Evolutionary conservation across 2,888 invertebrate species (phyloP).

Genomic region (Amaurobius ferox): DNA sequence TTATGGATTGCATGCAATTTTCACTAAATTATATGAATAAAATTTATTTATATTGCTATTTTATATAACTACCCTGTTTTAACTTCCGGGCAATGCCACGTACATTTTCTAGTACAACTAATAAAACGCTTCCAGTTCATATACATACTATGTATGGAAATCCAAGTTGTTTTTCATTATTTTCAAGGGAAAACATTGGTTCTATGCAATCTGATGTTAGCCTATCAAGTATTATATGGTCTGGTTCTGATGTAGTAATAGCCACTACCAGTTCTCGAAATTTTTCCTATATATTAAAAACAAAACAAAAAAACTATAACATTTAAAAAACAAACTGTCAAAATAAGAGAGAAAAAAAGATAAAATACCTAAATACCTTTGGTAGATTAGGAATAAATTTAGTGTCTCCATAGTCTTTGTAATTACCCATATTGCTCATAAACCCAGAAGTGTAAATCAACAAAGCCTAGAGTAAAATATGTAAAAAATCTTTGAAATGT

Average conservation of each 20-base stretch:
- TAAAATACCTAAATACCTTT: slow-evolving; percentile 77
- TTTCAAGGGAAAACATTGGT: slow-evolving; percentile 85
- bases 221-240: slow-evolving; percentile 16
- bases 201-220: slow-evolving; percentile 77
- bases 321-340: not conserved
- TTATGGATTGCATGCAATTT: too few species aligned
- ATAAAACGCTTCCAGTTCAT: too few species aligned
- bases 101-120: too few species aligned
- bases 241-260: slow-evolving; percentile 23
- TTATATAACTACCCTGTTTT: too few species aligned
- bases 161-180: slow-evolving; percentile 81
- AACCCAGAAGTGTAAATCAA: slow-evolving; percentile 90
- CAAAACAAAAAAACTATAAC: not conserved
- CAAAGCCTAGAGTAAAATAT: slow-evolving; percentile 84
- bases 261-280: slow-evolving; percentile 85
- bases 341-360: too few species aligned
- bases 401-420: slow-evolving; percentile 97
- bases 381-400: slow-evolving; percentile 93
- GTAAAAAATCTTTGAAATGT: too few species aligned
- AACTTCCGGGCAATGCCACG: too few species aligned
- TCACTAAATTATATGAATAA: too few species aligned
- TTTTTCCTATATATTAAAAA: slow-evolving; percentile 79
- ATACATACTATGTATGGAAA: slow-evolving; percentile 65
- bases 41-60: too few species aligned
- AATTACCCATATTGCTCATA: slow-evolving; percentile 93